These are phyloP conservation scores for Cydia amplana DNA, from an alignment of 1,140 invertebrate genomes.

Conservation along the genomic window DNA sequence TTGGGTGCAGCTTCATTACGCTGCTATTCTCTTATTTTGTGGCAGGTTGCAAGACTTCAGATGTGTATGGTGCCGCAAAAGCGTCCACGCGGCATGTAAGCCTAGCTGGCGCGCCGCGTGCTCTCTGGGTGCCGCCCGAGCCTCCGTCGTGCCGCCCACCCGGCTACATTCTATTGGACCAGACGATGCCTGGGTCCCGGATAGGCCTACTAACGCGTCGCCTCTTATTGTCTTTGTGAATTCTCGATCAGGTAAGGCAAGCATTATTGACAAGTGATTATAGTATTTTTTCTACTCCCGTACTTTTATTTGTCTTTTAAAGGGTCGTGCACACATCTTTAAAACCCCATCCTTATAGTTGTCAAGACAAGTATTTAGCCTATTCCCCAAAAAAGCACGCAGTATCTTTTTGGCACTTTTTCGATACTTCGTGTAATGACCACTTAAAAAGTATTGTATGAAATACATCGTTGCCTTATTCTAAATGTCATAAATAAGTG, in stretches of 20 bases:
- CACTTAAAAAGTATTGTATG: too few relatives aligned
- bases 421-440: too few relatives aligned
- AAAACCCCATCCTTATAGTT: too few relatives aligned
- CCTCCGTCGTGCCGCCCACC: constrained; percentile 96
- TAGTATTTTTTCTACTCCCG: too few relatives aligned
- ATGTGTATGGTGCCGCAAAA: constrained; percentile 97
- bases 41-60: constrained; percentile 95
- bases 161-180: constrained; percentile 93
- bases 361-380: too few relatives aligned
- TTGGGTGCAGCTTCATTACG: too few relatives aligned
- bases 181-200: constrained; percentile 94
- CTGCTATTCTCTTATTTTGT: neutral
- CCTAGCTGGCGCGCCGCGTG: constrained; percentile 87
- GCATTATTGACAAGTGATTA: neutral
- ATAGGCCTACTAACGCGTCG: constrained; percentile 85
- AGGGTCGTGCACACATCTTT: too few relatives aligned
- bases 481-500: too few relatives aligned
- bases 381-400: too few relatives aligned
- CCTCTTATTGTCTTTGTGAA: constrained; percentile 98
- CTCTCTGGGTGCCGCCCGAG: constrained; percentile 90
- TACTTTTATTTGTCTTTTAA: too few relatives aligned
- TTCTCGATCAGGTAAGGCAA: constrained; percentile 88
- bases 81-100: constrained; percentile 93
- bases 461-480: too few relatives aligned
- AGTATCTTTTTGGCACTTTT: too few relatives aligned